Evolutionary conservation across 2,113 vertebrate species (phyloP), one percentile per base, ranked within the genome.

Genomic region (Coreoperca whiteheadi): DNA sequence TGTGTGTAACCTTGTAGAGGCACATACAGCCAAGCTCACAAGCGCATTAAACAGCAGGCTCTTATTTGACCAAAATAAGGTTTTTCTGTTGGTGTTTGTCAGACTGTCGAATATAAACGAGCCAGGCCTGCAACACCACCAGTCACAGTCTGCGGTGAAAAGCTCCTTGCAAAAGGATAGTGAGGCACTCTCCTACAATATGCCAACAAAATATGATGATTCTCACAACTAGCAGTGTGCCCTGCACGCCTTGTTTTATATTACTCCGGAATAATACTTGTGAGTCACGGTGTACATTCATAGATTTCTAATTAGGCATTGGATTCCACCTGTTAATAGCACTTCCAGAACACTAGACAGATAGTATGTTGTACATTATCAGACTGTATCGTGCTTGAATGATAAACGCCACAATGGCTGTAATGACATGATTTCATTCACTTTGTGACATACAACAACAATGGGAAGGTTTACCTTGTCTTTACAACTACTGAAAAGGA

Each of bases 221-320:
- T 64, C 54, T 64, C 39, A 57, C 28, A 64, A 39, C n/a, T 25
- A 37, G 50, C 53, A 46, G 20, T 28, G 12, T 39, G 28, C 32
- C 32, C 39, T 39, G 23, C 59, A 37, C 69, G 28, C 20, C 51
- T 34, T 20, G 25, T 18, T 28, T 74, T 74, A 46, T 65, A 50
- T 57, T 30, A 78, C 65, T 39, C 18, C 53, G 65, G 63, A 67
- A 30, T 60, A 39, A 67, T 59, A 32, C 18, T n/a, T 16, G 34
- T 59, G 39, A 18, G 12, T n/a, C 37, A 51, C 23, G 18, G 48
- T 41, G 32, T 10, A 6, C 15, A 32, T 59, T 16, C 56, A 14
- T 64, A 60, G 1, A 34, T 56, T 71, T 61, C 63, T 60, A 65
- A 25, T 46, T 61, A 11, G 34, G 12, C 7, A 8, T 15, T 16